Conservation (phyloP, 30 jellyfish, hydroid and myxozoan genomes). For the Aurelia aurita region DNA sequence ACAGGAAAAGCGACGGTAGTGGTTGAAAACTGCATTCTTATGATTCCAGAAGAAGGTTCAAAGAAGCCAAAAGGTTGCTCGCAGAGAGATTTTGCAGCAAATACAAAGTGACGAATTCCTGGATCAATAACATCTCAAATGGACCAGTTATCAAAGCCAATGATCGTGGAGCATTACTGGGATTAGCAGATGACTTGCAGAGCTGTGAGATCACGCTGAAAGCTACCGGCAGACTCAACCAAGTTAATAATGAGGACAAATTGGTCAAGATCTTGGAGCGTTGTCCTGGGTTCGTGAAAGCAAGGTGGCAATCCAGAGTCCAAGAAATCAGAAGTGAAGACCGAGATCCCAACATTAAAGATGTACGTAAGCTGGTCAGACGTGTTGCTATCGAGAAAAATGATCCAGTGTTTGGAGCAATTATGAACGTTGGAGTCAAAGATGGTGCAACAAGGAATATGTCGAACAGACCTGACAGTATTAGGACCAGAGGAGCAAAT, state of each 20-base stretch:
- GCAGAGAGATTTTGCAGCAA: slow-evolving; percentile 60
- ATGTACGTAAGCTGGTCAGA: slow-evolving; percentile 9
- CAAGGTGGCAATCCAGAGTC: slow-evolving; percentile 38
- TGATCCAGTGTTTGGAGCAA: slow-evolving; percentile 13
- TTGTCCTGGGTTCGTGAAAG: slow-evolving; percentile 25
- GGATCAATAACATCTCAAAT: slow-evolving; percentile 5
- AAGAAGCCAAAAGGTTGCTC: slow-evolving; percentile 30
- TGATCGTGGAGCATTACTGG: slow-evolving; percentile 12
- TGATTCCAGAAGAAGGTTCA: slow-evolving; percentile 37
- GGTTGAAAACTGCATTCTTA: slow-evolving; percentile 33
- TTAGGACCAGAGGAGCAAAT: too few species aligned
- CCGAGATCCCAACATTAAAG: slow-evolving; percentile 33
- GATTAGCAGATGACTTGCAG: slow-evolving; percentile 33
- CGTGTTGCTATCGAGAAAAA: slow-evolving; percentile 6
- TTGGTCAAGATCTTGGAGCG: slow-evolving; percentile 21
- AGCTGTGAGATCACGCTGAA: slow-evolving; percentile 23
- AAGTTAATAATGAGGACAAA: slow-evolving; percentile 21
- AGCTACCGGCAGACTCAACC: slow-evolving; percentile 34
- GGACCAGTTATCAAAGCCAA: slow-evolving; percentile 18
- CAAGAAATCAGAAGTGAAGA: slow-evolving; percentile 20
- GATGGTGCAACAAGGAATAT: too few species aligned
- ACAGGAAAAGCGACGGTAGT: slow-evolving; percentile 44
- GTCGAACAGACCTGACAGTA: too few species aligned
- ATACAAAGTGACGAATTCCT: slow-evolving; percentile 1
- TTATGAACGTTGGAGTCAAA: too few species aligned